These are phyloP conservation scores for Dioctria rufipes DNA, from an alignment of 2,888 invertebrate species.

Conservation along the genomic window DNA sequence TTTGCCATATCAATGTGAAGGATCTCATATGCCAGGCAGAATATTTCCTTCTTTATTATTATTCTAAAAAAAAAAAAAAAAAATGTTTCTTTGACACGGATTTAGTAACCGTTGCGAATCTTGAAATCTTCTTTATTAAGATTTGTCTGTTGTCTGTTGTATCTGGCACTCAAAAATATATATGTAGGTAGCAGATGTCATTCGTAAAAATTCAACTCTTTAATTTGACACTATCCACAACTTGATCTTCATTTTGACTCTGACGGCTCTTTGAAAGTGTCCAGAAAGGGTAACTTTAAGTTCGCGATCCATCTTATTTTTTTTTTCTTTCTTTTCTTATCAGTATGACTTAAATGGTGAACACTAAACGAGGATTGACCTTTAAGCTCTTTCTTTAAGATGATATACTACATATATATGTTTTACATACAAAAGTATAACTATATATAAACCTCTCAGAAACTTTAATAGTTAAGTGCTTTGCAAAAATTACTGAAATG, in stretches of 20 bases:
- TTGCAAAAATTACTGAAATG: background rate
- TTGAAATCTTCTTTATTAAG: conserved; percentile 38
- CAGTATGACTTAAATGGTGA: conserved; percentile 33
- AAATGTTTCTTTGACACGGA: conserved; percentile 35
- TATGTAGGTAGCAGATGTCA: conserved; percentile 52
- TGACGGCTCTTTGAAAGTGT: background rate
- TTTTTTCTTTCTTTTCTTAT: background rate
- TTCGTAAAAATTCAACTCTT: conserved; percentile 44
- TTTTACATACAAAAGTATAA: background rate
- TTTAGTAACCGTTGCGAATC: conserved; percentile 34
- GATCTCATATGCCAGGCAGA: background rate
- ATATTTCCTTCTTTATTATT: conserved; percentile 29
- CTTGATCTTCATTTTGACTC: conserved; percentile 29
- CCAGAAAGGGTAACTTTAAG: conserved; percentile 5
- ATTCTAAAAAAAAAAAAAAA: background rate
- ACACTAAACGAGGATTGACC: conserved; percentile 28
- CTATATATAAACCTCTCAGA: too few relatives aligned
- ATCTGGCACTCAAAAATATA: conserved; percentile 28
- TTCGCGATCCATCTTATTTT: conserved; percentile 49
- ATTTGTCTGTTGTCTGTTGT: conserved; percentile 16
- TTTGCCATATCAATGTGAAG: background rate
- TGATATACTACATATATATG: conserved; percentile 10
- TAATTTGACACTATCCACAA: conserved; percentile 50
- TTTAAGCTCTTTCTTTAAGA: conserved; percentile 16
- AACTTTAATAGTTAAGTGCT: background rate